A percentile compares a stretch with the other conserved stretches of the same genome.
Evolutionary conservation across 2,888 invertebrate species (phyloP).

Genomic region (Chelonus formosanus): DNA sequence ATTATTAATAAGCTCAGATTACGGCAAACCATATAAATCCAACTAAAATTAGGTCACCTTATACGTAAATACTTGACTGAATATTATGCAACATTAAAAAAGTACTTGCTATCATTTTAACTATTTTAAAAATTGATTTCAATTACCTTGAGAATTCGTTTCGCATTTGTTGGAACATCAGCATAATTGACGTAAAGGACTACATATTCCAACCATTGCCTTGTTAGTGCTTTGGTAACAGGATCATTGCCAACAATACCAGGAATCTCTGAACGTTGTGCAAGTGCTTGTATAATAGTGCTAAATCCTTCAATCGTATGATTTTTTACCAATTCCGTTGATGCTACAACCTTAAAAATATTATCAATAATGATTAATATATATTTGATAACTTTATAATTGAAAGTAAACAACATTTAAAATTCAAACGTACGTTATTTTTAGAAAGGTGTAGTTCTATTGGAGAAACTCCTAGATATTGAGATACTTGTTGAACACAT

Average conservation of each 20-base stretch:
- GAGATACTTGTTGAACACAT: too few species aligned
- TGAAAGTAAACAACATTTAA: too few species aligned
- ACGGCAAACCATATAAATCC: too few species aligned
- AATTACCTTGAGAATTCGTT: conserved; percentile 67
- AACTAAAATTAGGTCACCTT: not conserved
- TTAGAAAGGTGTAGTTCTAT: too few species aligned
- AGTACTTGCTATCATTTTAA: not conserved
- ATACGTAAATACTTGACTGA: not conserved
- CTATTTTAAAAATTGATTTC: not conserved
- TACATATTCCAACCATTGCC: conserved; percentile 76
- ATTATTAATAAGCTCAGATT: too few species aligned
- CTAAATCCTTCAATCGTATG: conserved; percentile 54
- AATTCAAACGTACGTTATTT: too few species aligned
- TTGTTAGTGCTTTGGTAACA: conserved; percentile 51
- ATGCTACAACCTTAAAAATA: conserved; percentile 47
- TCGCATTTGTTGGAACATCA: conserved; percentile 65
- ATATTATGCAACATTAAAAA: not conserved
- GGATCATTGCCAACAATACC: conserved; percentile 52
- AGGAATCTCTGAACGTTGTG: conserved; percentile 48
- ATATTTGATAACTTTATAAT: too few species aligned
- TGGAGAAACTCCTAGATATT: too few species aligned
- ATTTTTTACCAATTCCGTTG: conserved; percentile 44
- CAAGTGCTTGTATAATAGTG: conserved; percentile 55
- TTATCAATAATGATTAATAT: too few species aligned
- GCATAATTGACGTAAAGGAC: conserved; percentile 69